Evolutionary conservation across 2,888 invertebrate species (phyloP).

Genomic region (Antheraea yamamai): DNA sequence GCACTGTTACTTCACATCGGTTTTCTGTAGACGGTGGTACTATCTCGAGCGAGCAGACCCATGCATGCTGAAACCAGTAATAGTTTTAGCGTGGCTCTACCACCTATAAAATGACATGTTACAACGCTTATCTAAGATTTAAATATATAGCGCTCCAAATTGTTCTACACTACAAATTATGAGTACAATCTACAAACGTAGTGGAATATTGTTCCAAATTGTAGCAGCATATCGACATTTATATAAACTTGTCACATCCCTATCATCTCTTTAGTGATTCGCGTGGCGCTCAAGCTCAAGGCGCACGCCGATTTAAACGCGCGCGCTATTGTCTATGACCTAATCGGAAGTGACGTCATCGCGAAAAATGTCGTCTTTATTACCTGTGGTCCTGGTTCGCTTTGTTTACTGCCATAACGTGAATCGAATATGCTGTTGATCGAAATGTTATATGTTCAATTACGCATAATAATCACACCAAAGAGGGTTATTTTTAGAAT

Average conservation of each 20-base stretch:
- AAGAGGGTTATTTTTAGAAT: too few relatives aligned
- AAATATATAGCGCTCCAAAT: too few relatives aligned
- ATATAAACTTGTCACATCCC: neutral
- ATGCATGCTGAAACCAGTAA: too few relatives aligned
- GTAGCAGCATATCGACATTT: neutral
- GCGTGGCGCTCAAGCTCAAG: neutral
- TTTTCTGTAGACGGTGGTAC: too few relatives aligned
- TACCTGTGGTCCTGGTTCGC: slow-evolving; percentile 19
- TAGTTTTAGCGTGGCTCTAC: too few relatives aligned
- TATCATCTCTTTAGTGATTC: neutral
- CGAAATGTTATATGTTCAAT: neutral
- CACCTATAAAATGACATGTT: too few relatives aligned
- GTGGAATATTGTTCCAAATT: neutral
- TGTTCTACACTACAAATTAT: too few relatives aligned
- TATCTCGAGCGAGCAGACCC: too few relatives aligned
- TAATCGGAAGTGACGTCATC: slow-evolving; percentile 39
- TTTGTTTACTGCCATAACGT: neutral
- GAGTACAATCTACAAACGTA: too few relatives aligned
- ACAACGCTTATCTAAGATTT: too few relatives aligned
- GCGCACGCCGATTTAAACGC: slow-evolving; percentile 12
- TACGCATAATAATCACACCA: neutral
- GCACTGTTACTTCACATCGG: too few relatives aligned
- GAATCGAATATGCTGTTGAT: neutral
- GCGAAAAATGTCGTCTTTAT: slow-evolving; percentile 15
- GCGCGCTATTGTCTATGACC: slow-evolving; percentile 29